phyloP scores from a whole-genome alignment of 1,140 invertebrate genomes.

The Zaprionus kolodkinae region DNA sequence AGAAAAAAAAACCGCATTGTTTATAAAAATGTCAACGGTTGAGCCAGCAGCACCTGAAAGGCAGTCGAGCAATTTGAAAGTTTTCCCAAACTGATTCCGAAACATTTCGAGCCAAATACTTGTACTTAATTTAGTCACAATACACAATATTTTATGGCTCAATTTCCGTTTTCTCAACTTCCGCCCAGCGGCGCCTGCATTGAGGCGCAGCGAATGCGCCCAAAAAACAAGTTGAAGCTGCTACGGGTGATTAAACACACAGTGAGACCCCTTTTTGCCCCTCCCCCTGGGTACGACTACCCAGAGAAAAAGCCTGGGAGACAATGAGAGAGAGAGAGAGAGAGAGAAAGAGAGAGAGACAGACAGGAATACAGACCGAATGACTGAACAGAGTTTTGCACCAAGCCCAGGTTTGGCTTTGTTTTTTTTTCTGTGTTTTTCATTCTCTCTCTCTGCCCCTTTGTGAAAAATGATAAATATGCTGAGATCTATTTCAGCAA shows the following conservation, averaged over 20 bases:
- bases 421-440: slow-evolving; percentile 14
- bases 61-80: slow-evolving; percentile 38
- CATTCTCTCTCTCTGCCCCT: slow-evolving; percentile 47
- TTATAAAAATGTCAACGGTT: slow-evolving; percentile 30
- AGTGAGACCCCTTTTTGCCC: background rate
- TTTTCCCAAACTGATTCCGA: slow-evolving; percentile 12
- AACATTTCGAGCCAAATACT: slow-evolving; percentile 25
- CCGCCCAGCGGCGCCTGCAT: slow-evolving; percentile 62
- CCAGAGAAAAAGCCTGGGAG: background rate
- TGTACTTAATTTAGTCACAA: slow-evolving; percentile 49
- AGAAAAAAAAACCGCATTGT: background rate
- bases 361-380: background rate
- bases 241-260: slow-evolving; percentile 76
- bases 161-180: slow-evolving; percentile 76
- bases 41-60: slow-evolving; percentile 45
- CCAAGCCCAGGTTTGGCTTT: slow-evolving; percentile 50
- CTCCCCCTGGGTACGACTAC: slow-evolving; percentile 3
- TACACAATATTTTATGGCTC: slow-evolving; percentile 75
- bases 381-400: slow-evolving; percentile 33
- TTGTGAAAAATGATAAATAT: slow-evolving; percentile 74
- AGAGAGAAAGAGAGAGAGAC: background rate
- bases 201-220: slow-evolving; percentile 61
- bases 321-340: background rate
- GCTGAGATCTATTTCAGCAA: slow-evolving; percentile 65
- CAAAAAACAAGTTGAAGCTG: slow-evolving; percentile 55